phyloP scores from a whole-genome alignment of 2,113 vertebrate species.

The Myiozetetes cayanensis region DNA sequence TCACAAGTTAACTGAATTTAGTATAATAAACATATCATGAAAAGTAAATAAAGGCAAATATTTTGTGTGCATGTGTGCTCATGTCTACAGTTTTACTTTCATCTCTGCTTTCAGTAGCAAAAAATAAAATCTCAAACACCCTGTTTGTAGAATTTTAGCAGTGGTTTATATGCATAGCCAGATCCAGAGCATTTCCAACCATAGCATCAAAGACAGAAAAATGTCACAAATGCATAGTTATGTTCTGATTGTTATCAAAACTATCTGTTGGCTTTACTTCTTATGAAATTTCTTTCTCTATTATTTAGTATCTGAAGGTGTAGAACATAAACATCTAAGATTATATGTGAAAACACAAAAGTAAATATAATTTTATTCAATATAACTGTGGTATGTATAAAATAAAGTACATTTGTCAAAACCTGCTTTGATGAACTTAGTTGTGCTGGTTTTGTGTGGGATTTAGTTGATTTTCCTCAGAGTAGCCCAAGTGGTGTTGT shows the following conservation, averaged over 20 bases:
- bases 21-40: not conserved
- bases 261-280: accelerated
- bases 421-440: not conserved
- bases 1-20: not conserved
- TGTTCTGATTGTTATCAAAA: not conserved
- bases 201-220: not conserved
- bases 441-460: not conserved
- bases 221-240: not conserved
- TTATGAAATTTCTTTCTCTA: not conserved
- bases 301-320: not conserved
- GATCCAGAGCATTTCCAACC: not conserved
- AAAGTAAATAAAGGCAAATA: not conserved
- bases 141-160: not conserved
- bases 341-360: not conserved
- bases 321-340: not conserved
- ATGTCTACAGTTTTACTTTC: not conserved
- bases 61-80: accelerated
- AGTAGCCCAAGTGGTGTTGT: not conserved
- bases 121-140: not conserved
- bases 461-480: not conserved
- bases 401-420: not conserved
- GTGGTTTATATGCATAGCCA: not conserved
- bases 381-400: not conserved
- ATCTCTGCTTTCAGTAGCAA: not conserved
- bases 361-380: not conserved